These are phyloP conservation scores for Neoascia interrupta DNA, from an alignment of 2,888 invertebrate genomes.

Conservation along the genomic window DNA sequence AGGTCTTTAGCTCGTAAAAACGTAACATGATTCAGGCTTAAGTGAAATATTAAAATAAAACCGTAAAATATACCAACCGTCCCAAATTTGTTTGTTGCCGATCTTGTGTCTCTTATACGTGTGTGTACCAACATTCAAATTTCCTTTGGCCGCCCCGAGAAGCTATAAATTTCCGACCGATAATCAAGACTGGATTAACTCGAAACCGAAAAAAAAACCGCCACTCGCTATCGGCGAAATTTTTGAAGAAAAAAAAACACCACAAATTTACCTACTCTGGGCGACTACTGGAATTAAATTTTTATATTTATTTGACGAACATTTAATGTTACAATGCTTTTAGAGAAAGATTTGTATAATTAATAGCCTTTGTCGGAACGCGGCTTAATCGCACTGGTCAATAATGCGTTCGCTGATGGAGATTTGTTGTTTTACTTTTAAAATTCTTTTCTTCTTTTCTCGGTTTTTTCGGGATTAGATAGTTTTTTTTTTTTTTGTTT, in stretches of 20 bases:
- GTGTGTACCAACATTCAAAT: too few relatives aligned
- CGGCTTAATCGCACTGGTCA: conserved; percentile 40
- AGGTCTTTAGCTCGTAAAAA: conserved; percentile 40
- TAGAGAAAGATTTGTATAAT: conserved; percentile 66
- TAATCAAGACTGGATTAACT: conserved; percentile 62
- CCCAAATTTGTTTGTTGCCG: conserved; percentile 38
- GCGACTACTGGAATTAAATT: conserved; percentile 68
- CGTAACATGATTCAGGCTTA: conserved; percentile 46
- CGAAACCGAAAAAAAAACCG: conserved; percentile 43
- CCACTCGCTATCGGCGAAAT: conserved; percentile 39
- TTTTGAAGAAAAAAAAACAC: conserved; percentile 3
- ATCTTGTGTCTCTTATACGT: conserved; percentile 23
- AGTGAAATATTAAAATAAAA: conserved; percentile 53
- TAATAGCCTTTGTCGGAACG: conserved; percentile 63
- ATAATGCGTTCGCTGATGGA: conserved; percentile 52
- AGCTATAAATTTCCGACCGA: conserved; percentile 43
- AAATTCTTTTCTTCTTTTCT: conserved; percentile 10
- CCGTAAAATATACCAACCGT: conserved; percentile 33
- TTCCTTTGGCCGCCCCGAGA: conserved; percentile 21
- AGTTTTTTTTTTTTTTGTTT: neutral
- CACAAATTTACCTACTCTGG: conserved; percentile 28
- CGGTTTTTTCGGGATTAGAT: too few relatives aligned
- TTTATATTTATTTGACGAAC: conserved; percentile 66
- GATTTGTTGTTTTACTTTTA: conserved; percentile 57
- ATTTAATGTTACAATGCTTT: conserved; percentile 68